Conservation (phyloP, 2,113 vertebrate species). For the Calyptommatus sinebrachiatus region DNA sequence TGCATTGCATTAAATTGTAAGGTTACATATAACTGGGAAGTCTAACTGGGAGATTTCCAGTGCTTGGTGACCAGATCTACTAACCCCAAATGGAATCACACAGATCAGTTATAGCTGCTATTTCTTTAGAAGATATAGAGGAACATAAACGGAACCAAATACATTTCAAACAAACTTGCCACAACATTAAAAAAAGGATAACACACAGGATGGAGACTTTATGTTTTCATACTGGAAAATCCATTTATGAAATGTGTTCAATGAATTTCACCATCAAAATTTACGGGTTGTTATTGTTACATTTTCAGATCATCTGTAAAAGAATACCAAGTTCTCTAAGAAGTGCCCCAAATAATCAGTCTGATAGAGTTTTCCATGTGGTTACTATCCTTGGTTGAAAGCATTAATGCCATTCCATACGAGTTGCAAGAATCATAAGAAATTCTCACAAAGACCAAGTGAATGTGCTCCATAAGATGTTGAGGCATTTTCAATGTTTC, state of each 20-base stretch:
- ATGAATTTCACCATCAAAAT: constrained; percentile 41
- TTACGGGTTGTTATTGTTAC: not conserved
- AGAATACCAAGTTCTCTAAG: constrained; percentile 18
- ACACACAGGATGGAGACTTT: constrained; percentile 23
- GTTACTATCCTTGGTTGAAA: constrained; percentile 32
- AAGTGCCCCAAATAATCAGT: not conserved
- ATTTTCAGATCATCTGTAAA: constrained; percentile 37
- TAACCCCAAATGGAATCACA: constrained; percentile 15
- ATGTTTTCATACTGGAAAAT: constrained; percentile 36
- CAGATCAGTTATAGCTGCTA: constrained; percentile 43
- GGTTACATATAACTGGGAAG: not conserved
- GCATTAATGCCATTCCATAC: constrained; percentile 24
- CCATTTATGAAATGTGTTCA: constrained; percentile 47
- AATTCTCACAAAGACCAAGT: constrained; percentile 39
- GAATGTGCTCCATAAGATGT: constrained; percentile 31
- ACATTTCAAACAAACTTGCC: constrained; percentile 34
- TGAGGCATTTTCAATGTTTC: constrained; percentile 18
- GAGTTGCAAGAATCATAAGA: constrained; percentile 28
- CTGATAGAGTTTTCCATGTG: not conserved
- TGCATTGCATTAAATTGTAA: not conserved
- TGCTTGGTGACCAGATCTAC: not conserved
- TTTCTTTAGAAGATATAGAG: constrained; percentile 40
- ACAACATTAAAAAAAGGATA: constrained; percentile 38
- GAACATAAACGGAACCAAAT: constrained; percentile 33
- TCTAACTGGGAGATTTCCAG: not conserved